Evolutionary conservation across 2,888 invertebrate genomes (phyloP).

Genomic region (Copidosoma aretas): DNA sequence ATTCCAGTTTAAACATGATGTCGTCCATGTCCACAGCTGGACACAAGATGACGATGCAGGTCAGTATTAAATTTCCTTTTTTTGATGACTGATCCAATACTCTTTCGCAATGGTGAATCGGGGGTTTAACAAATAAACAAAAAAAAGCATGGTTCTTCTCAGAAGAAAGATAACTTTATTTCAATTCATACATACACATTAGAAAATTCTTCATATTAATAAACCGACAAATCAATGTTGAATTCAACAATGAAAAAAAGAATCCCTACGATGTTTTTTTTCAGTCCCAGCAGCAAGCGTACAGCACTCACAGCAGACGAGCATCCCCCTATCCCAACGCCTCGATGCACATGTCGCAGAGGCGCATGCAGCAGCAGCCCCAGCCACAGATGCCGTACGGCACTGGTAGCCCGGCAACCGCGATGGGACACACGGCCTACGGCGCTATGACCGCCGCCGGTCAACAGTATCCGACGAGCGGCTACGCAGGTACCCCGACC

Average conservation of each 20-base stretch:
- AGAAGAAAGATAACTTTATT: too few relatives aligned
- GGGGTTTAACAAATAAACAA: too few relatives aligned
- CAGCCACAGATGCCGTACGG: slow-evolving; percentile 48
- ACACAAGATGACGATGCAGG: slow-evolving; percentile 78
- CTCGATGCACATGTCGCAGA: slow-evolving; percentile 84
- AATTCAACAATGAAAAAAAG: slow-evolving; percentile 5
- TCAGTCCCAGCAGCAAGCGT: slow-evolving; percentile 33
- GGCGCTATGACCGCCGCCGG: slow-evolving; percentile 6
- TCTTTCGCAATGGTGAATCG: too few relatives aligned
- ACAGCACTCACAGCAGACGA: slow-evolving; percentile 68
- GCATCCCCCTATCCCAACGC: slow-evolving; percentile 87
- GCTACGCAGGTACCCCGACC: slow-evolving; percentile 15
- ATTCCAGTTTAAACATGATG: slow-evolving; percentile 69
- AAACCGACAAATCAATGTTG: not conserved
- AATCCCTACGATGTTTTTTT: slow-evolving; percentile 2
- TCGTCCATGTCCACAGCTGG: slow-evolving; percentile 61
- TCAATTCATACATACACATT: too few relatives aligned
- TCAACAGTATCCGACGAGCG: slow-evolving; percentile 30
- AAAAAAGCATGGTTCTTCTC: too few relatives aligned
- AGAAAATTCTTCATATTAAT: too few relatives aligned
- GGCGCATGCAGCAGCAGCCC: slow-evolving; percentile 67
- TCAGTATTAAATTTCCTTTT: too few relatives aligned
- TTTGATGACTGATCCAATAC: too few relatives aligned
- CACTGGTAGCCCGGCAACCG: slow-evolving; percentile 66
- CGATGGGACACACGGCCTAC: slow-evolving; percentile 24